Evolutionary conservation across 2,888 invertebrate genomes (phyloP).

Genomic region (Pocota personata): DNA sequence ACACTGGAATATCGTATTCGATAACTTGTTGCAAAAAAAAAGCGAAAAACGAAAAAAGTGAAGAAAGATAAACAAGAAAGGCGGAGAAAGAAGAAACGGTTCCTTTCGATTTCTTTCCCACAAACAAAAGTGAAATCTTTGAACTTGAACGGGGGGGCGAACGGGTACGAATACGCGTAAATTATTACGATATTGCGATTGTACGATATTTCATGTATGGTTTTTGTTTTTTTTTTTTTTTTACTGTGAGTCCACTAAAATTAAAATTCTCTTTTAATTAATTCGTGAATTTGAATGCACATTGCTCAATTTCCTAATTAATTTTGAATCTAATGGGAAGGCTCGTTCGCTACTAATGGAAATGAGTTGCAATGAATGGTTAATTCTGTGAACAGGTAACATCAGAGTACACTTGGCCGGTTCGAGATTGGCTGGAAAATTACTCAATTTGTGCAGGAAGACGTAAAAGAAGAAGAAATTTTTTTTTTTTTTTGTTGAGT

Average conservation of each 20-base stretch:
- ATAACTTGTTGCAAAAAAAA: constrained; percentile 63
- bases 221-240: no score
- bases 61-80: constrained; percentile 42
- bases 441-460: constrained; percentile 32
- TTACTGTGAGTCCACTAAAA: neutral
- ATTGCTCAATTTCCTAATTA: constrained; percentile 18
- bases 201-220: constrained; percentile 34
- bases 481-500: neutral
- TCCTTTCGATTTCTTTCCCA: constrained; percentile 69
- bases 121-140: constrained; percentile 72
- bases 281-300: constrained; percentile 45
- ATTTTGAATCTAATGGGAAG: constrained; percentile 4
- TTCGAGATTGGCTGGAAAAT: constrained; percentile 10
- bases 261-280: constrained; percentile 10
- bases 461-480: constrained; percentile 12
- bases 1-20: constrained; percentile 48
- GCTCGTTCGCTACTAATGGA: neutral
- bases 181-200: constrained; percentile 29
- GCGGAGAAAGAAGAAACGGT: constrained; percentile 46
- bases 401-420: constrained; percentile 21
- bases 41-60: neutral
- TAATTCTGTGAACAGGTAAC: neutral
- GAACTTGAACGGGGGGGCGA: constrained; percentile 61
- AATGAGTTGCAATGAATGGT: neutral
- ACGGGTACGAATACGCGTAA: constrained; percentile 39